Evolutionary conservation across 2,113 vertebrate species (phyloP), one percentile per base, ranked within the genome.

Genomic region (Pelobates fuscus): DNA sequence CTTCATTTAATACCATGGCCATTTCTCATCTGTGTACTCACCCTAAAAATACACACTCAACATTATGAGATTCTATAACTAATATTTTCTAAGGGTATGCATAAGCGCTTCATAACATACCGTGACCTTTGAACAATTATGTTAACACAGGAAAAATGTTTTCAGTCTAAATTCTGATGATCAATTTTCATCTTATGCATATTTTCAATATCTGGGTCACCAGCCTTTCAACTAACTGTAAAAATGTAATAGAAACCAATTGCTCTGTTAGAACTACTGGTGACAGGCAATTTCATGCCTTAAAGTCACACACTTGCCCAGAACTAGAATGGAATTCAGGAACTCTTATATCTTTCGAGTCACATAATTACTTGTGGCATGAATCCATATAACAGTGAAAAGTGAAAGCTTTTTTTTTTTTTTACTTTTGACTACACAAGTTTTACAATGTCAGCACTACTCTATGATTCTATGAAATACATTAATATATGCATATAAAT

Each of bases 161-260:
- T 30, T 43, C 21, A n/a, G 32, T 67, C 32, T 66, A 75, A 30
- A 59, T 46, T 59, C 24, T 24, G 26, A 60, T 29, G 37, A 24
- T 67, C 44, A 63, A 67, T 67, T 67, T 70, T 70, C n/a, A 67
- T 46, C 44, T 67, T 46, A 14, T 67, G 54, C 63, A 58, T 66
- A 74, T 66, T 74, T 49, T 74, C 18, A 11, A 59, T 75, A 75
- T 67, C 72, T 67, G 72, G 63, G 72, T 75, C 72, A 75, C 17
- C 15, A 54, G 54, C 30, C 26, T 59, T 60, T 54, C 63, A 67
- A 75, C 54, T 75, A 67, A 49, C 63, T 46, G 63, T 60, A 67
- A 75, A 73, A 67, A 67, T 49, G 26, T 75, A 67, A 75, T 67
- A 67, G 72, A 67, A 15, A 57, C 52, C 54, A 67, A 75, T 67